These are phyloP conservation scores for Zapornia atra DNA, from an alignment of 2,113 vertebrate species.

Conservation along the genomic window DNA sequence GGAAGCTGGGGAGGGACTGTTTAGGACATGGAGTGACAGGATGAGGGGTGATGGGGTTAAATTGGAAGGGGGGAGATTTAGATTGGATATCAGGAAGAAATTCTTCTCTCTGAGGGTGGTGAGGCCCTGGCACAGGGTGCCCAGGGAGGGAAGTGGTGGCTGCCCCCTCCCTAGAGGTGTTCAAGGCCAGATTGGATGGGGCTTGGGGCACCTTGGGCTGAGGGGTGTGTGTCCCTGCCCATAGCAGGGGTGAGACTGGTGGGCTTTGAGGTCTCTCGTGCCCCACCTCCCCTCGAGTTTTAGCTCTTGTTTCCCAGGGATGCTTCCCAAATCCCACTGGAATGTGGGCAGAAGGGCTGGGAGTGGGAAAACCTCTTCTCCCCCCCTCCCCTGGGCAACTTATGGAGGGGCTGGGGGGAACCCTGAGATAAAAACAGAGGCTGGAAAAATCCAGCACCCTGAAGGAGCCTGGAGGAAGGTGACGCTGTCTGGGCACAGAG, in stretches of 20 bases:
- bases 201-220: not conserved
- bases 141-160: not conserved
- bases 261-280: too few relatives aligned
- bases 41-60: not conserved
- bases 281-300: fast-evolving
- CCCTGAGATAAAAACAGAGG: not conserved
- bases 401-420: not conserved
- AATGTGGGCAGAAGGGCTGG: not conserved
- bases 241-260: too few relatives aligned
- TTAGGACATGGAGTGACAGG: not conserved
- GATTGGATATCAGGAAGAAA: not conserved
- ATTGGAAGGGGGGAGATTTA: not conserved
- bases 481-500: not conserved
- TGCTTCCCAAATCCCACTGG: fast-evolving
- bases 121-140: not conserved
- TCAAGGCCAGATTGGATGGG: not conserved
- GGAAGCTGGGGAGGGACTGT: not conserved
- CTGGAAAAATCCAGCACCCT: not conserved
- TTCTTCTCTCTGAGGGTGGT: too few relatives aligned
- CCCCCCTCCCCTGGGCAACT: too few relatives aligned
- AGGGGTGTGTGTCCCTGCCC: not conserved
- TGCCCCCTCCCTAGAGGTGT: not conserved
- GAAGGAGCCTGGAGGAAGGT: fast-evolving
- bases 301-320: not conserved
- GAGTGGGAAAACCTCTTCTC: not conserved